phyloP scores from a whole-genome alignment of 2,888 invertebrate genomes.

The Xanthorhoe spadicearia region DNA sequence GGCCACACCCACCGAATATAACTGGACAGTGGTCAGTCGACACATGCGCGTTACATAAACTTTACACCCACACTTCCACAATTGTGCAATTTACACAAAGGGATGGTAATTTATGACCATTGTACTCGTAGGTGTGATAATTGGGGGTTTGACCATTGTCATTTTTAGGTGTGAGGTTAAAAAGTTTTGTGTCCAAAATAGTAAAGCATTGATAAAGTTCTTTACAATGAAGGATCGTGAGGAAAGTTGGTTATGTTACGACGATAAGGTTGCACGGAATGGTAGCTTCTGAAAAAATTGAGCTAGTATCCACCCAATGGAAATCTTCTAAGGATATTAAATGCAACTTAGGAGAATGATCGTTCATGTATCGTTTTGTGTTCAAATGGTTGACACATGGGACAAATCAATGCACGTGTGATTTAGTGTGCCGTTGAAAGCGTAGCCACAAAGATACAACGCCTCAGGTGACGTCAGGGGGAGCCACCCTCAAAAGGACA shows the following conservation, averaged over 20 bases:
- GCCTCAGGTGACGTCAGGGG: slow-evolving; percentile 77
- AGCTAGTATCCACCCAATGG: too few species aligned
- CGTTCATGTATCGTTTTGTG: not conserved
- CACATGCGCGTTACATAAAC: slow-evolving; percentile 74
- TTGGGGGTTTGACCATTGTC: slow-evolving; percentile 26
- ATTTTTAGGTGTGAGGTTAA: not conserved
- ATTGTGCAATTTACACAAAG: slow-evolving; percentile 37
- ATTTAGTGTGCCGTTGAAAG: slow-evolving; percentile 69
- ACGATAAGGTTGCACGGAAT: too few species aligned
- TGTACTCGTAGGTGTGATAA: slow-evolving; percentile 34
- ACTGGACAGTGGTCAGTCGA: slow-evolving; percentile 79
- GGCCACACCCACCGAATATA: slow-evolving; percentile 72
- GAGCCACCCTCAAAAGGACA: slow-evolving; percentile 69
- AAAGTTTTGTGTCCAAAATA: too few species aligned
- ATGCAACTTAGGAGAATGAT: too few species aligned
- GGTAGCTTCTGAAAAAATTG: too few species aligned
- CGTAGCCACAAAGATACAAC: slow-evolving; percentile 64
- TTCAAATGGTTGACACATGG: slow-evolving; percentile 24
- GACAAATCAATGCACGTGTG: slow-evolving; percentile 47
- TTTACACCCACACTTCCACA: slow-evolving; percentile 64
- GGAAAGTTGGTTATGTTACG: too few species aligned
- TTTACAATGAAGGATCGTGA: too few species aligned
- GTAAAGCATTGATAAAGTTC: too few species aligned
- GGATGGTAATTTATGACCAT: slow-evolving; percentile 27
- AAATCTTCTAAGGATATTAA: too few species aligned